phyloP scores from a whole-genome alignment of 2,888 invertebrate species.

The Drosophila ezoana region DNA sequence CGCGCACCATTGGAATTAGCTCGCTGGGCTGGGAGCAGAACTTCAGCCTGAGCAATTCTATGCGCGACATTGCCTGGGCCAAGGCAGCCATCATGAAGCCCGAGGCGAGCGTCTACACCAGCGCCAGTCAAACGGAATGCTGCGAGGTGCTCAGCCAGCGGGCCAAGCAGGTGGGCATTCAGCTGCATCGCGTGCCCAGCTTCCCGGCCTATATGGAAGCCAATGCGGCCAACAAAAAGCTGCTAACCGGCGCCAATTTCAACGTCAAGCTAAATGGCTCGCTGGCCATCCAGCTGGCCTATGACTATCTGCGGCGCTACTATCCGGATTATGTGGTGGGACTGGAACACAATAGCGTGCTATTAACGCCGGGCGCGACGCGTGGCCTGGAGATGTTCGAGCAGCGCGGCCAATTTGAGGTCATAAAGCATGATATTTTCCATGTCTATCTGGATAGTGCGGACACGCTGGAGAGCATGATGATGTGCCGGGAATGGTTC shows the following conservation, averaged over 20 bases:
- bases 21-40: slow-evolving; percentile 69
- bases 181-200: slow-evolving; percentile 58
- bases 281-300: slow-evolving; percentile 65
- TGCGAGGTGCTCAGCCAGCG: slow-evolving; percentile 60
- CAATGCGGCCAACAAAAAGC: slow-evolving; percentile 42
- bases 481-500: slow-evolving; percentile 72
- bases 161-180: slow-evolving; percentile 55
- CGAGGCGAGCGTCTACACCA: slow-evolving; percentile 61
- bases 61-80: slow-evolving; percentile 70
- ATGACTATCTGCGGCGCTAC: slow-evolving; percentile 57
- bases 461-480: slow-evolving; percentile 71
- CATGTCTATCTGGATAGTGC: slow-evolving; percentile 68
- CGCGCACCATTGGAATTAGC: slow-evolving; percentile 65
- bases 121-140: slow-evolving; percentile 62
- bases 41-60: slow-evolving; percentile 51
- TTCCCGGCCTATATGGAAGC: slow-evolving; percentile 50
- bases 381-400: slow-evolving; percentile 55
- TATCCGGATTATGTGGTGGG: slow-evolving; percentile 55
- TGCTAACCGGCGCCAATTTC: slow-evolving; percentile 48
- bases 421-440: slow-evolving; percentile 59
- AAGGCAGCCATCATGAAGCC: slow-evolving; percentile 72
- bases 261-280: slow-evolving; percentile 59
- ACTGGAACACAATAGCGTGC: slow-evolving; percentile 35
- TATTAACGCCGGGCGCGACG: slow-evolving; percentile 47
- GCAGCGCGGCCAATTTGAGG: slow-evolving; percentile 58